Conservation (phyloP, 2,113 vertebrate genomes). For the Glaucidium brasilianum region DNA sequence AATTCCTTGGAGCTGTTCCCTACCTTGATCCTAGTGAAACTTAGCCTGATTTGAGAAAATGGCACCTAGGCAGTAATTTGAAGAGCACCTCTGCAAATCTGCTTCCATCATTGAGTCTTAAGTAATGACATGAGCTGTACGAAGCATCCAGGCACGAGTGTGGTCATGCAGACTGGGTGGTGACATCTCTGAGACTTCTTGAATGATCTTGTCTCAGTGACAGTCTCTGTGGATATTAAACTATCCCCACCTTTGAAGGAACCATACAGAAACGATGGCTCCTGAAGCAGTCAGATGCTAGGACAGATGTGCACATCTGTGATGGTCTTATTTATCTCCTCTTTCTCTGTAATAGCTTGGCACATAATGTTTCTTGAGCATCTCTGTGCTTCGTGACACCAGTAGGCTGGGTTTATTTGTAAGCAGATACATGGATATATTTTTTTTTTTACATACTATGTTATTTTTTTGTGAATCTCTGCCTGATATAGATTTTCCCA, state of each 20-base stretch:
- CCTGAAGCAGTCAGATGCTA: not conserved
- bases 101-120: not conserved
- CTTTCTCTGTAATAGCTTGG: not conserved
- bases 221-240: not conserved
- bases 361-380: not conserved
- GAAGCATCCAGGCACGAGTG: not conserved
- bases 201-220: not conserved
- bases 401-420: not conserved
- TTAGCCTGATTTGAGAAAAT: not conserved
- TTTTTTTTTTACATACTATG: too few species aligned
- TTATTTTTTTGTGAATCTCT: not conserved
- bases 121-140: not conserved
- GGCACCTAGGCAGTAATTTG: not conserved
- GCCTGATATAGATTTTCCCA: not conserved
- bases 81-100: not conserved
- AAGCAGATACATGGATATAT: too few species aligned
- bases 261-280: not conserved
- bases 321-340: not conserved
- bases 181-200: not conserved
- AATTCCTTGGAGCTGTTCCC: conserved; percentile 14
- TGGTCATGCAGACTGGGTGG: not conserved
- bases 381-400: not conserved
- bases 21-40: not conserved
- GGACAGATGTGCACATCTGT: not conserved
- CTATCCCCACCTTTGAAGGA: not conserved